Percentiles rank a stretch among this genome's conserved stretches.
Evolutionary conservation across 2,888 invertebrate genomes (phyloP).

Genomic region (Xanthia togata): DNA sequence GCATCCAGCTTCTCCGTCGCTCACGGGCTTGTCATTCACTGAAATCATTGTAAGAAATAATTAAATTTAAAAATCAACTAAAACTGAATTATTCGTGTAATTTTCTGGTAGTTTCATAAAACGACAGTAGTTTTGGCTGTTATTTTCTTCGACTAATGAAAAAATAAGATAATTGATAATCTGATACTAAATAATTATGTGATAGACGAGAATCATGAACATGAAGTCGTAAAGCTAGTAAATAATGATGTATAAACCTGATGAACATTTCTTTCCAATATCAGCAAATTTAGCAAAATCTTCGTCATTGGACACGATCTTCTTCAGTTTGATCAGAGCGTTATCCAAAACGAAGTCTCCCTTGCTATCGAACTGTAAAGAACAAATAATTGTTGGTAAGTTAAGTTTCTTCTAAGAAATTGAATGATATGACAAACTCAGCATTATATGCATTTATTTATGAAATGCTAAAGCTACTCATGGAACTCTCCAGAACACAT

Average conservation of each 20-base stretch:
- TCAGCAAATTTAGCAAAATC: conserved; percentile 41
- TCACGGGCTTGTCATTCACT: conserved; percentile 69
- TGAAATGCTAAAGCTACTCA: background rate
- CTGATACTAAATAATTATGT: background rate
- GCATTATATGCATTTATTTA: background rate
- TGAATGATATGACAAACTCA: background rate
- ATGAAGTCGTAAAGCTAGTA: background rate
- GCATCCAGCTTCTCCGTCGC: conserved; percentile 75
- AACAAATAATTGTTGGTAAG: background rate
- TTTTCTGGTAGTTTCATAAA: background rate
- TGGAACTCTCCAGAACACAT: background rate
- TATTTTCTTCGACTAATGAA: background rate
- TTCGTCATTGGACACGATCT: conserved; percentile 40
- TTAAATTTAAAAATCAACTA: background rate
- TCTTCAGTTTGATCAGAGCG: conserved; percentile 36
- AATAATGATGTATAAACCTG: background rate
- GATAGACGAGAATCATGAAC: background rate
- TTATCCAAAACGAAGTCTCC: conserved; percentile 47
- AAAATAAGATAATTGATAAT: background rate
- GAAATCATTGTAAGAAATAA: conserved; percentile 27
- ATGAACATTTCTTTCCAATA: background rate
- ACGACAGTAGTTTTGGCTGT: background rate
- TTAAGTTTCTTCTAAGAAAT: background rate
- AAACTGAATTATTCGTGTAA: background rate
- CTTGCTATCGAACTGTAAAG: conserved; percentile 60